Base-by-base conservation (phyloP, 2,797 vertebrate species). In the Heterohyrax brucei region DNA sequence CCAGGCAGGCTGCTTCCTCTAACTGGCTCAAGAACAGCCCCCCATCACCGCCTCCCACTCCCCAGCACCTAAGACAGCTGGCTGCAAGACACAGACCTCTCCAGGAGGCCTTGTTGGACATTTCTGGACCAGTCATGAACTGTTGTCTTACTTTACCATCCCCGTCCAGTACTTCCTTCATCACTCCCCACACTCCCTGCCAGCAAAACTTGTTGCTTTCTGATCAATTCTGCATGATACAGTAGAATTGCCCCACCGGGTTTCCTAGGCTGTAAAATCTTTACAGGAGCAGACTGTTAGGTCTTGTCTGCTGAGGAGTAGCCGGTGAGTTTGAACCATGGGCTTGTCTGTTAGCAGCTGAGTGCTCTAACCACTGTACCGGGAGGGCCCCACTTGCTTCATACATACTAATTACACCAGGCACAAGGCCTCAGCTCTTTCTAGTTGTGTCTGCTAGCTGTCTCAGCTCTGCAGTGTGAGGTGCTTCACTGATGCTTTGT, bases 1-100 rank as follows among this genome's bases (percentile, higher is more conserved):
- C 91, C 82, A 1, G 56, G 2, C 14, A 28, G 8, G 39, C 91
- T 80, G 95, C 87, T 95, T 78, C 85, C 85, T 82, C 77, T 78
- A 94, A 96, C 86, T 26, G 84, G 87, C 87, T 95, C 59, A 48
- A 72, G 93, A 68, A 89, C 93, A 81, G 77, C 14, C 30, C 22
- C 62, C 76, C 78, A 2, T 5, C 8, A 39, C 33, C 33, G 1
- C 70, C 18, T 39, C 70, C 19, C 33, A 33, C 70, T 22, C 59
- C 44, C 48, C 10, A 14, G 44, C 44, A 2, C 30, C 0, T 6
- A 64, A 10, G 87, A 93, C 79, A 53, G 48, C 26, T 62, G 75
- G 39, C 24, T 21, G 46, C 16, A 22, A 10, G 33, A 76, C 0
- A 12, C 12, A 39, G 76, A 39, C 56, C 62, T 91, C 22, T 95